Base-by-base conservation (phyloP, 2,797 vertebrate species). In the Aeoliscus strigatus region DNA sequence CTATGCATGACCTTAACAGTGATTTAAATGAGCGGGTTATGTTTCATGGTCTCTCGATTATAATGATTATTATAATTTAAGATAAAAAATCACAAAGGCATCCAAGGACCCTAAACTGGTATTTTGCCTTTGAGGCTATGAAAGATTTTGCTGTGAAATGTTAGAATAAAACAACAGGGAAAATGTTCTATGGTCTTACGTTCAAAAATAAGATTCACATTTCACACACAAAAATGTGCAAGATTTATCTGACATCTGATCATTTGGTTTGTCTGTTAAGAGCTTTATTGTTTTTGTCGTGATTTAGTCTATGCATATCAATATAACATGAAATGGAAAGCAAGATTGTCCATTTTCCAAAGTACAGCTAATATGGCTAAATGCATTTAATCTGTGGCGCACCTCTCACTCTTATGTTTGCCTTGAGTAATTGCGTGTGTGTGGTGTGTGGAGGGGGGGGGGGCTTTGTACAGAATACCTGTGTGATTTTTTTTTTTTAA, bases 231-330 rank as follows among this genome's bases (percentile, higher is more conserved):
- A 56, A 65, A 70, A 74, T 62, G 32, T 74, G 63, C 61, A 82
- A 72, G 27, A 75, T 56, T 67, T 69, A 75, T 68, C 80, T 69
- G 56, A 51, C 84, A 83, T 84, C 27, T 76, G 25, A 80, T 81
- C 50, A 81, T 74, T 82, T 80, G 59, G 35, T 77, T 79, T 70
- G 39, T 64, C 39, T 66, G 68, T 83, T 73, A 60, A 83, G 83
- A 82, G 73, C 75, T 85, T 82, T 84, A 79, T 67, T 70, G 75
- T 79, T 74, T 72, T 77, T 71, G 61, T 75, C 77, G 62, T 79
- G 70, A 77, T 83, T n/a, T 80, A 60, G 66, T 76, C 81, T 86
- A 87, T 88, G 86, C 86, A 87, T 86, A 83, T 80, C 58, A 79
- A 66, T 80, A 80, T 80, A 77, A 70, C 76, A 82, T 81, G 74